Conservation (phyloP, 1,140 invertebrate species). For the Magallana gigas region DNA sequence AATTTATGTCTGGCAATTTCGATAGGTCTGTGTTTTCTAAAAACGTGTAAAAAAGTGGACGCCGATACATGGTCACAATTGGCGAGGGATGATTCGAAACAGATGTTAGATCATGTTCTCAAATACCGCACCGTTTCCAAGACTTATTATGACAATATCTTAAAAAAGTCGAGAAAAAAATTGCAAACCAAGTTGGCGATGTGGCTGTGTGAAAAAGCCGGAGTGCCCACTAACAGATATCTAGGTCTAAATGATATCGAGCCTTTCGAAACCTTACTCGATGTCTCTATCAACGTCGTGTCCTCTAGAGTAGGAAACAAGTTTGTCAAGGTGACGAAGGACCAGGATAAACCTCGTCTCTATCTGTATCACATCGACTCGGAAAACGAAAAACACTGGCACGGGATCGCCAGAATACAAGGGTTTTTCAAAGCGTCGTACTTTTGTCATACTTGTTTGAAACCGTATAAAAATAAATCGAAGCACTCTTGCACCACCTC, state of each 20-base stretch:
- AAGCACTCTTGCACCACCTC: constrained; percentile 25
- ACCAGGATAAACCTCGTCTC: constrained; percentile 19
- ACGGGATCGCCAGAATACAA: constrained; percentile 36
- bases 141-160: constrained; percentile 28
- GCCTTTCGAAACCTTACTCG: constrained; percentile 35
- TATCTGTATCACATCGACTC: constrained; percentile 45
- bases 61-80: constrained; percentile 25
- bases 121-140: constrained; percentile 19
- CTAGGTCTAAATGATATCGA: constrained; percentile 47
- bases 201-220: constrained; percentile 37
- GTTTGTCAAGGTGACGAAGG: constrained; percentile 39
- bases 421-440: constrained; percentile 43
- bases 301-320: constrained; percentile 46
- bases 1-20: constrained; percentile 34
- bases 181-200: constrained; percentile 38
- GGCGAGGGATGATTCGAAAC: background rate
- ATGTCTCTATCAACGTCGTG: constrained; percentile 43
- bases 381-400: constrained; percentile 41
- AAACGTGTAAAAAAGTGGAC: constrained; percentile 37
- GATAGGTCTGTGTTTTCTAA: constrained; percentile 40
- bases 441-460: constrained; percentile 48
- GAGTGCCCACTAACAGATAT: constrained; percentile 27
- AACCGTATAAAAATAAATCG: constrained; percentile 39
- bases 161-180: constrained; percentile 30
- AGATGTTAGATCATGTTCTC: constrained; percentile 12